Evolutionary conservation across 2,113 vertebrate species (phyloP).

Genomic region (Clarias gariepinus): DNA sequence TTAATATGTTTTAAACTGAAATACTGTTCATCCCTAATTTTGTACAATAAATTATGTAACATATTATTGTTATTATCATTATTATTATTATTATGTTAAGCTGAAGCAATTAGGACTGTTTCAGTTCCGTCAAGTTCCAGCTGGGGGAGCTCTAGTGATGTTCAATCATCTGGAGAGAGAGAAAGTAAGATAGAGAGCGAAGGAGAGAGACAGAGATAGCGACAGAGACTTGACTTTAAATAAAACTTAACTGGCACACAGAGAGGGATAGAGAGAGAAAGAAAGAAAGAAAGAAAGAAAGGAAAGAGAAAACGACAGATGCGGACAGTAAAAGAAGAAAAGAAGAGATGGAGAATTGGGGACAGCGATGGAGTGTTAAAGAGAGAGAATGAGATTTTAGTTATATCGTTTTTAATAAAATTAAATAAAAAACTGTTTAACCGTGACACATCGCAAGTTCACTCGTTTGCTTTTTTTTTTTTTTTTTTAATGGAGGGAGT

Average conservation of each 20-base stretch:
- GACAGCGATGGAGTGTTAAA: too few relatives aligned
- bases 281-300: neutral
- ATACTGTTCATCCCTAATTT: neutral
- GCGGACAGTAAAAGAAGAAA: neutral
- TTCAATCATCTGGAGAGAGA: conserved; percentile 11
- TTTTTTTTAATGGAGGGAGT: neutral
- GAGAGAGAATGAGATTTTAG: neutral
- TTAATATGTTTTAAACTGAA: neutral
- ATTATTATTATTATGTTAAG: neutral
- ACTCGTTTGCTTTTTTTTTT: neutral
- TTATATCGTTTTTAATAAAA: neutral
- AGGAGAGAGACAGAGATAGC: neutral
- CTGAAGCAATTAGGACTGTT: neutral
- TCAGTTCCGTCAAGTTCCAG: neutral
- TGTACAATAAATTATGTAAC: neutral
- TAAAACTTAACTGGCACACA: neutral
- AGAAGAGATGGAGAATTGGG: neutral
- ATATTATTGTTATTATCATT: neutral
- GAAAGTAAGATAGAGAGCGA: neutral
- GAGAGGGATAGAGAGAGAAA: neutral
- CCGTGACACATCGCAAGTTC: neutral
- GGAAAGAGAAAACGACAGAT: neutral
- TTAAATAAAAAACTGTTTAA: neutral
- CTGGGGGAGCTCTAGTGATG: conserved; percentile 29
- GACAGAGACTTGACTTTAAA: too few relatives aligned